A percentile compares a stretch with the other conserved stretches of the same genome.
These are phyloP conservation scores for Heterodera filipjevi DNA, from an alignment of 2,888 invertebrate species.

Conservation along the genomic window DNA sequence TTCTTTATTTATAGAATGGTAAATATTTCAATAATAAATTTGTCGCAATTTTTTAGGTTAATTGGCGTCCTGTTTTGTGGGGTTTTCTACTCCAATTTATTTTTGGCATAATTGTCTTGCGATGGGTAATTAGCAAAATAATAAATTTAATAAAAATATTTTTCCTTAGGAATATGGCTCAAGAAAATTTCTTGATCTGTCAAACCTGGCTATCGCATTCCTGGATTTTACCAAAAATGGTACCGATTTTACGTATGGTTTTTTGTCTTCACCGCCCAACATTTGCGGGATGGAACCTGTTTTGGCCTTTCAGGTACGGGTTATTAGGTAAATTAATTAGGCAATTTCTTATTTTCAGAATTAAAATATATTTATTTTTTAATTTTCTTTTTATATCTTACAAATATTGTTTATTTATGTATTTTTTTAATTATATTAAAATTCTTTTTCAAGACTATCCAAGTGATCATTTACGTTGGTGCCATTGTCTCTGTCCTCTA, in stretches of 20 bases:
- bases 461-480: conserved; percentile 91
- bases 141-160: background rate
- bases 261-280: conserved; percentile 45
- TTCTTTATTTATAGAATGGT: background rate
- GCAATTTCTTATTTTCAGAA: too few relatives aligned
- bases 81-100: conserved; percentile 82
- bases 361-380: too few relatives aligned
- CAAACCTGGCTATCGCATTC: conserved; percentile 74
- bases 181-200: conserved; percentile 16
- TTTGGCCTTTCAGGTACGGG: conserved; percentile 29
- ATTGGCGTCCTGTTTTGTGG: conserved; percentile 78
- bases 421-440: too few relatives aligned
- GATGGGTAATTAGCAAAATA: conserved; percentile 67
- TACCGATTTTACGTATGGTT: conserved; percentile 79
- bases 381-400: too few relatives aligned
- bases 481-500: conserved; percentile 86
- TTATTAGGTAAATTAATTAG: too few relatives aligned
- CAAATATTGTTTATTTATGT: too few relatives aligned
- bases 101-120: conserved; percentile 81
- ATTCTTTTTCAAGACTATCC: conserved; percentile 71
- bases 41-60: conserved; percentile 58
- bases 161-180: conserved; percentile 18
- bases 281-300: conserved; percentile 44
- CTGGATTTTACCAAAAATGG: conserved; percentile 79
- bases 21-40: background rate